Evolutionary conservation across 1,140 invertebrate species (phyloP).

Genomic region (Eciton burchellii): DNA sequence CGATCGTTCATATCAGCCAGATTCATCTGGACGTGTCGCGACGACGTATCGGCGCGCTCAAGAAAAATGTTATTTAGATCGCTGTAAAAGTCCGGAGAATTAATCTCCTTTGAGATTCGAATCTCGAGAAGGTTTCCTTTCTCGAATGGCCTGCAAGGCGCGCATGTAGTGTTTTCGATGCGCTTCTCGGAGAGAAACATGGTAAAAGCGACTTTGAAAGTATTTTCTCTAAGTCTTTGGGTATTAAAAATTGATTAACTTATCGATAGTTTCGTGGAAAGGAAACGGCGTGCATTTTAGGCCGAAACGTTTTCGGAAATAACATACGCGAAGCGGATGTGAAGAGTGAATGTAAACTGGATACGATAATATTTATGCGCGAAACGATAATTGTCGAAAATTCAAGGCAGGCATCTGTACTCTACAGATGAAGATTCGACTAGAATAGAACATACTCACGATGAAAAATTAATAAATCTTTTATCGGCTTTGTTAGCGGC

Average conservation of each 20-base stretch:
- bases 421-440: slow-evolving; percentile 13
- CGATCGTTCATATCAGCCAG: slow-evolving; percentile 13
- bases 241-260: not conserved
- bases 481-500: not conserved
- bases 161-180: not conserved
- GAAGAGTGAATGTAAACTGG: slow-evolving; percentile 44
- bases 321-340: slow-evolving; percentile 63
- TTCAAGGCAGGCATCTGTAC: slow-evolving; percentile 29
- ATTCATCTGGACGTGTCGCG: slow-evolving; percentile 8
- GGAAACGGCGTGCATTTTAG: not conserved
- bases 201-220: not conserved
- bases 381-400: slow-evolving; percentile 51
- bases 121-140: not conserved
- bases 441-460: not conserved
- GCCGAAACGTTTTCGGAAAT: slow-evolving; percentile 46
- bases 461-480: not conserved
- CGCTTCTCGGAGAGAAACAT: not conserved
- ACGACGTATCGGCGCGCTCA: not conserved
- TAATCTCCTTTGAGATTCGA: not conserved
- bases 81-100: not conserved
- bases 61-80: slow-evolving; percentile 17
- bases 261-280: not conserved
- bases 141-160: not conserved
- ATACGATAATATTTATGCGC: slow-evolving; percentile 68
- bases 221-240: too few relatives aligned